Evolutionary conservation across 1,140 invertebrate species (phyloP).

Genomic region (Drosophila kikkawai): DNA sequence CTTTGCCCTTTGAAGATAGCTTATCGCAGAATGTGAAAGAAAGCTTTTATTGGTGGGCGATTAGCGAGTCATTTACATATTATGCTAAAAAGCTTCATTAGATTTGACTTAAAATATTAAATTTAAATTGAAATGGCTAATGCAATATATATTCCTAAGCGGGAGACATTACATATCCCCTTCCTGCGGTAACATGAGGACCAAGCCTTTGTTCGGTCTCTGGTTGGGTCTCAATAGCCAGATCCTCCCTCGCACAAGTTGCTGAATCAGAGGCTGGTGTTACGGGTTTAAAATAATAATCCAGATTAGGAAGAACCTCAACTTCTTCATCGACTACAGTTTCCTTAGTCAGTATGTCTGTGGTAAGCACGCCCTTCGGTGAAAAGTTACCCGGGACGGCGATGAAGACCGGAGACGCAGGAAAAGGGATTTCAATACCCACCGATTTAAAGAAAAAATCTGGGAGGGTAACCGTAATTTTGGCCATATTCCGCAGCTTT

Average conservation of each 20-base stretch:
- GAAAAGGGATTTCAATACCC: not conserved
- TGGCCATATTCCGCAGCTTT: not conserved
- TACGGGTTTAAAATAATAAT: not conserved
- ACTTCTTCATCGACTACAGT: not conserved
- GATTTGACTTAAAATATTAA: too few species aligned
- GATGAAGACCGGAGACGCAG: not conserved
- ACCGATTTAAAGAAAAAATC: not conserved
- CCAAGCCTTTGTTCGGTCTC: too few species aligned
- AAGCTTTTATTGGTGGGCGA: not conserved
- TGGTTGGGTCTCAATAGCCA: not conserved
- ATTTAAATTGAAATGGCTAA: too few species aligned
- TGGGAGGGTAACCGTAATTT: not conserved
- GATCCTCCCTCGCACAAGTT: not conserved
- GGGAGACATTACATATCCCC: too few species aligned
- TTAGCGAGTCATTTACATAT: not conserved
- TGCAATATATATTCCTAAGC: too few species aligned
- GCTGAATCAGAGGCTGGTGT: not conserved
- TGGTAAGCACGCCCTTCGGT: not conserved
- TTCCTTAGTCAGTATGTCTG: not conserved
- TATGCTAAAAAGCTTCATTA: not conserved
- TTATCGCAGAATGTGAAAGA: not conserved
- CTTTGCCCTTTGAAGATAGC: not conserved
- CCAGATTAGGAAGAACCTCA: not conserved
- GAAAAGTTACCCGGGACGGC: constrained; percentile 3
- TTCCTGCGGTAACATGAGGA: too few species aligned